These are phyloP conservation scores for Trichechus manatus DNA, from an alignment of 2,113 vertebrate genomes.

Conservation along the genomic window DNA sequence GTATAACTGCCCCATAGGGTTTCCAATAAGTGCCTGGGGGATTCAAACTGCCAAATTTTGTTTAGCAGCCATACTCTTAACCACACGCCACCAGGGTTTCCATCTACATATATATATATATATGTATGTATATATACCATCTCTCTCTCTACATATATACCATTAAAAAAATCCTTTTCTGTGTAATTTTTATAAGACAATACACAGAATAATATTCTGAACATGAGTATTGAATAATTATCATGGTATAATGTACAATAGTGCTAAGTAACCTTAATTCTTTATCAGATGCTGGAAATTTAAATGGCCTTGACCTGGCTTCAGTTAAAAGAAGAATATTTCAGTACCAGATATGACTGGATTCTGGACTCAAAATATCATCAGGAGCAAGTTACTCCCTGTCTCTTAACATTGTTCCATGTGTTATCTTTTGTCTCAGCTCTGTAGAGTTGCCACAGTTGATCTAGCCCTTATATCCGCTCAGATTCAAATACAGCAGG, in stretches of 20 bases:
- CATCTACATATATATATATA: no score
- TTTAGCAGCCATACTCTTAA: no score
- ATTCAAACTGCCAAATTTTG: no score
- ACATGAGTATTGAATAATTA: not conserved
- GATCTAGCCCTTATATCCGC: not conserved
- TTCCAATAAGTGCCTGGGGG: no score
- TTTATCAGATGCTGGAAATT: not conserved
- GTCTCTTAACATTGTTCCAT: not conserved
- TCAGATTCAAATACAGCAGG: not conserved
- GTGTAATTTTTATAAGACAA: not conserved
- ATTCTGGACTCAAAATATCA: not conserved
- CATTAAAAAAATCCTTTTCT: no score
- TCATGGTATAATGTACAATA: not conserved
- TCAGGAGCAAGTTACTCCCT: not conserved
- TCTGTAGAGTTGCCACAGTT: not conserved
- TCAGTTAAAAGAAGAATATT: not conserved
- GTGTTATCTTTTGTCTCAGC: not conserved
- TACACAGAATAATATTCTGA: not conserved
- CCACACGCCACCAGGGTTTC: no score
- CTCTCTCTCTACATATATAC: no score
- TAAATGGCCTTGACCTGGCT: not conserved
- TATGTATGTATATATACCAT: no score
- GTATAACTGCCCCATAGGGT: no score
- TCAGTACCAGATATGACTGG: not conserved
- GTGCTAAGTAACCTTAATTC: not conserved